These are phyloP conservation scores for Agelastica alni DNA, from an alignment of 2,888 invertebrate species.

Conservation along the genomic window DNA sequence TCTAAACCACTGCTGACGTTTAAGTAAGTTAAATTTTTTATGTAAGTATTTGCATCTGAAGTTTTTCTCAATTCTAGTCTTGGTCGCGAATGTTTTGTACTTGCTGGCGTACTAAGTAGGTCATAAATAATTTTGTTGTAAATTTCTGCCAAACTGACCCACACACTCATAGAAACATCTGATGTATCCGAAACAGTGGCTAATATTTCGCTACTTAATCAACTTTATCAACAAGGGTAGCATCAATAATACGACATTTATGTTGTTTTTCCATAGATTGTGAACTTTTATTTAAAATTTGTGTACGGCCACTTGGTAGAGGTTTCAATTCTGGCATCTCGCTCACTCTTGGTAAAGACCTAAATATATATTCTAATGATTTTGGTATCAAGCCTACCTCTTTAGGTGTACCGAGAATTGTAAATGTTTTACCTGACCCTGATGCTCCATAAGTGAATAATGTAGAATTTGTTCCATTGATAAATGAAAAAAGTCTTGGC, in stretches of 20 bases:
- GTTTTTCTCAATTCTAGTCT: conserved; percentile 36
- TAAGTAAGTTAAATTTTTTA: conserved; percentile 60
- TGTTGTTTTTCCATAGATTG: conserved; percentile 46
- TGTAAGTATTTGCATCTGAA: conserved; percentile 60
- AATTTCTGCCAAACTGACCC: conserved; percentile 89
- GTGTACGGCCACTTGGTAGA: conserved; percentile 47
- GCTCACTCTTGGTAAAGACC: conserved; percentile 44
- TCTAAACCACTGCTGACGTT: conserved; percentile 66
- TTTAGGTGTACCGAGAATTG: conserved; percentile 59
- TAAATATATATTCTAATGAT: conserved; percentile 61
- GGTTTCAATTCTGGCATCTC: conserved; percentile 55
- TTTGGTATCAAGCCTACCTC: conserved; percentile 69
- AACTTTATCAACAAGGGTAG: conserved; percentile 36
- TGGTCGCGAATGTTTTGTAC: not conserved
- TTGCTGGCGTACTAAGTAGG: conserved; percentile 58
- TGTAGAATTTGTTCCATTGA: conserved; percentile 71
- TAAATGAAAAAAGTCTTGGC: conserved; percentile 47
- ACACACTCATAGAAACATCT: conserved; percentile 58
- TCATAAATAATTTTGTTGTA: conserved; percentile 90
- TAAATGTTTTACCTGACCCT: conserved; percentile 71
- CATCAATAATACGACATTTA: conserved; percentile 44
- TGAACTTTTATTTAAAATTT: conserved; percentile 43
- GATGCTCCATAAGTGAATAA: conserved; percentile 89
- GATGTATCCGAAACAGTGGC: conserved; percentile 29
- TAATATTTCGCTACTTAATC: conserved; percentile 39